These are phyloP conservation scores for Poicephalus meyeri DNA, from an alignment of 2,113 vertebrate species.

Conservation along the genomic window DNA sequence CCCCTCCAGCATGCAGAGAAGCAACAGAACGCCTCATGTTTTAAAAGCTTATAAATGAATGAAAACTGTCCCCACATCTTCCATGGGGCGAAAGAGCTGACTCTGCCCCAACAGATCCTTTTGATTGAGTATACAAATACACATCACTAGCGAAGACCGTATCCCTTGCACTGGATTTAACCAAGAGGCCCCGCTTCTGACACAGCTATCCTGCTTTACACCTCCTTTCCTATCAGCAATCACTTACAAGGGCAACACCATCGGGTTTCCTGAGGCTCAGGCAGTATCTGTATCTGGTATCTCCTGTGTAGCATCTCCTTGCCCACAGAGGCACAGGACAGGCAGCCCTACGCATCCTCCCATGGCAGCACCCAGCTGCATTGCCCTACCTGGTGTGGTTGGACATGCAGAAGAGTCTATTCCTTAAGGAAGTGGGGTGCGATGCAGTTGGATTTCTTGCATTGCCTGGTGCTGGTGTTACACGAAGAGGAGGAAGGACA, in stretches of 20 bases:
- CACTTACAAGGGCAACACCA: neutral
- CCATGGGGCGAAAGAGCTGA: neutral
- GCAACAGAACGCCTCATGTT: neutral
- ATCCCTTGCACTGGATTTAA: neutral
- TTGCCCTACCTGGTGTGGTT: constrained; percentile 53
- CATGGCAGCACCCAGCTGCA: fast-evolving
- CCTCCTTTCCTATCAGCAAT: neutral
- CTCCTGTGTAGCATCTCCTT: neutral
- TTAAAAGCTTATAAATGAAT: neutral
- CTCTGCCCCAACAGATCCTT: neutral
- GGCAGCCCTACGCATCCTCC: neutral
- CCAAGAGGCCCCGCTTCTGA: neutral
- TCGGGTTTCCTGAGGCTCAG: neutral
- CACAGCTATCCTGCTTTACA: too few relatives aligned
- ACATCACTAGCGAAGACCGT: too few relatives aligned
- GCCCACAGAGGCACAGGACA: fast-evolving
- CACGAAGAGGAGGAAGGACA: constrained; percentile 50
- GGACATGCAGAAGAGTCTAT: neutral
- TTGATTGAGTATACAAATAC: fast-evolving
- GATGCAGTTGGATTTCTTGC: constrained; percentile 54
- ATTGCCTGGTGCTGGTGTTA: constrained; percentile 63
- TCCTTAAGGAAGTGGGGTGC: constrained; percentile 30
- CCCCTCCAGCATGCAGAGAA: neutral
- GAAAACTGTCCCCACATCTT: neutral
- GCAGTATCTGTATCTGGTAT: fast-evolving